phyloP scores from a whole-genome alignment of 1,140 invertebrate genomes.

The Drosophila micromelanica region DNA sequence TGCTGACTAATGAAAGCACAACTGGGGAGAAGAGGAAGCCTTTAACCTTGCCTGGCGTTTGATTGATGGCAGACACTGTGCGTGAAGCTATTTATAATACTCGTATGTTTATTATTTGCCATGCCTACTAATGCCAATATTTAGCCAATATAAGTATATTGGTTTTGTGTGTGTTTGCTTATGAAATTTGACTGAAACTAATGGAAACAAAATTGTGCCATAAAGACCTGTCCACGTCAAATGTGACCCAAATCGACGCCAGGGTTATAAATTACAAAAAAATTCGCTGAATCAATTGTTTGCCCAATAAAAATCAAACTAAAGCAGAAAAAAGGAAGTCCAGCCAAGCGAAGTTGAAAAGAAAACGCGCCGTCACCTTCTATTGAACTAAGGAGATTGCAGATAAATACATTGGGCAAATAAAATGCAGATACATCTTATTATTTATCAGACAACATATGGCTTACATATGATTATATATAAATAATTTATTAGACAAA shows the following conservation, averaged over 20 bases:
- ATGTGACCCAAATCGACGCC: slow-evolving; percentile 51
- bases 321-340: neutral
- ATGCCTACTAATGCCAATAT: slow-evolving; percentile 56
- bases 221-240: slow-evolving; percentile 39
- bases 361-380: slow-evolving; percentile 30
- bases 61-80: slow-evolving; percentile 60
- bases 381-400: neutral
- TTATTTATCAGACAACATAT: too few relatives aligned
- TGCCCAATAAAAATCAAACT: neutral
- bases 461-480: too few relatives aligned
- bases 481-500: neutral
- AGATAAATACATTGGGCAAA: neutral
- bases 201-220: slow-evolving; percentile 52
- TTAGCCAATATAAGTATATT: slow-evolving; percentile 54
- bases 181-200: slow-evolving; percentile 78
- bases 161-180: slow-evolving; percentile 65
- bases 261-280: slow-evolving; percentile 32
- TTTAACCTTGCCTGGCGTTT: slow-evolving; percentile 23
- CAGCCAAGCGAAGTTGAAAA: slow-evolving; percentile 9
- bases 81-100: slow-evolving; percentile 71
- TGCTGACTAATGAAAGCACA: slow-evolving; percentile 62
- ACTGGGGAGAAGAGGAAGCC: neutral
- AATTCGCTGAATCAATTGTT: slow-evolving; percentile 3
- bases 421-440: too few relatives aligned
- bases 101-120: slow-evolving; percentile 74